phyloP scores from a whole-genome alignment of 2,113 vertebrate genomes.

The Casuarius casuarius region DNA sequence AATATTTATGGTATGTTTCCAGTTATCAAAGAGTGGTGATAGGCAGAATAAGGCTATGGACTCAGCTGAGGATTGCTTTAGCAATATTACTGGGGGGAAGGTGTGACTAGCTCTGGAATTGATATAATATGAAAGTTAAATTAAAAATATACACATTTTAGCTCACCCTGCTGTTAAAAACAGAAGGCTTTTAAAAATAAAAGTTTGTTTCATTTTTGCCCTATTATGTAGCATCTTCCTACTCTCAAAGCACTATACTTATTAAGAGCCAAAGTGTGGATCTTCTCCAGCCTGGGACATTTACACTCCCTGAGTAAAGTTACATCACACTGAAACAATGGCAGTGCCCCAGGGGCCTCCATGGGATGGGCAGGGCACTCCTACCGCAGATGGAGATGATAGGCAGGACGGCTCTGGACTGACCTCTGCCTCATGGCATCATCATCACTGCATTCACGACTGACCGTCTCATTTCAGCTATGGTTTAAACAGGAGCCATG shows the following conservation, averaged over 20 bases:
- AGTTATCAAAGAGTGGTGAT: neutral
- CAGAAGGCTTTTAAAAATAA: neutral
- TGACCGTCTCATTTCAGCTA: neutral
- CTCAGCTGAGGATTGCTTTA: neutral
- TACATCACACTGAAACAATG: neutral
- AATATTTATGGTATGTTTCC: neutral
- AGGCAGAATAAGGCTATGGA: neutral
- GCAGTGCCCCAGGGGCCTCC: neutral
- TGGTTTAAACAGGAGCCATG: neutral
- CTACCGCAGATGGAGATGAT: neutral
- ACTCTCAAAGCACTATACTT: neutral
- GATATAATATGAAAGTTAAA: neutral
- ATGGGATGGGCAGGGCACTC: fast-evolving
- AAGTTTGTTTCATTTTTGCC: neutral
- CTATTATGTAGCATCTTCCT: neutral
- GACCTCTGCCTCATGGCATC: neutral
- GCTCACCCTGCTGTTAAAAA: neutral
- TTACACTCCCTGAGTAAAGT: fast-evolving
- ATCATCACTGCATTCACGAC: fast-evolving
- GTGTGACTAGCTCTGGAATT: neutral
- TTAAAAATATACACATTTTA: conserved; percentile 15
- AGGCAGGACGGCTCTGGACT: neutral
- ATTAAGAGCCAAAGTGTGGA: neutral
- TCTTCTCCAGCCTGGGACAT: neutral
- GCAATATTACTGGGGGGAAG: neutral